A percentile compares a stretch with the other conserved stretches of the same genome.
Conservation (phyloP, 1,140 invertebrate genomes). For the Luehdorfia chinensis region DNA sequence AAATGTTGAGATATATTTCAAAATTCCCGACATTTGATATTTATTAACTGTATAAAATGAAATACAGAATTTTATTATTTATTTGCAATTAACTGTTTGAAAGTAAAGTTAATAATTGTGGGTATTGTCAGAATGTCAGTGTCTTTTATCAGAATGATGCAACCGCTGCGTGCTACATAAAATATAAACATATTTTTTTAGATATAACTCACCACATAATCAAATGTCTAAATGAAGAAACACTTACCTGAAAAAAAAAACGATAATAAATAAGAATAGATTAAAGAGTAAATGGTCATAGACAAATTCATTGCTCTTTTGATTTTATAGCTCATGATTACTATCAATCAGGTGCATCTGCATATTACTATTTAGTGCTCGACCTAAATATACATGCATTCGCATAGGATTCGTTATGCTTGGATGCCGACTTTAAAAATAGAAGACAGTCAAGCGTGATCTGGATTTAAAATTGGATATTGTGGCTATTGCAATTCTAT, state of each 20-base stretch:
- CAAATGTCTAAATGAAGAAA: background rate
- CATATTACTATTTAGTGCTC: conserved; percentile 10
- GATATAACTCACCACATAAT: too few species aligned
- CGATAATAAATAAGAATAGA: background rate
- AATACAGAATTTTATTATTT: too few species aligned
- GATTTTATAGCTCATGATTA: conserved; percentile 6
- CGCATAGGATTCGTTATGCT: conserved; percentile 7
- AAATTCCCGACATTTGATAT: too few species aligned
- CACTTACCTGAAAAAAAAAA: conserved; percentile 13
- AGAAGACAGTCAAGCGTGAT: background rate
- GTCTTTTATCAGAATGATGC: too few species aligned
- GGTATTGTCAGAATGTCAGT: too few species aligned
- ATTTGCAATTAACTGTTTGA: too few species aligned
- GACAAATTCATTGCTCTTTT: conserved; percentile 9
- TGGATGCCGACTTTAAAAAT: background rate
- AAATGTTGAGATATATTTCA: background rate
- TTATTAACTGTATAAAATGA: too few species aligned
- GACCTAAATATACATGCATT: conserved; percentile 7
- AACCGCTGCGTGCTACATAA: too few species aligned
- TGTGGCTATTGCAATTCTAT: too few species aligned
- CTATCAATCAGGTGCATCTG: conserved; percentile 13
- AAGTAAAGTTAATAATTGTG: too few species aligned
- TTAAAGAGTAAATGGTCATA: conserved; percentile 4
- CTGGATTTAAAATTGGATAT: background rate
- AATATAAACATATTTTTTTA: too few species aligned